Evolutionary conservation across 2,888 invertebrate genomes (phyloP).

Genomic region (Lepidocyrtinus sp.): DNA sequence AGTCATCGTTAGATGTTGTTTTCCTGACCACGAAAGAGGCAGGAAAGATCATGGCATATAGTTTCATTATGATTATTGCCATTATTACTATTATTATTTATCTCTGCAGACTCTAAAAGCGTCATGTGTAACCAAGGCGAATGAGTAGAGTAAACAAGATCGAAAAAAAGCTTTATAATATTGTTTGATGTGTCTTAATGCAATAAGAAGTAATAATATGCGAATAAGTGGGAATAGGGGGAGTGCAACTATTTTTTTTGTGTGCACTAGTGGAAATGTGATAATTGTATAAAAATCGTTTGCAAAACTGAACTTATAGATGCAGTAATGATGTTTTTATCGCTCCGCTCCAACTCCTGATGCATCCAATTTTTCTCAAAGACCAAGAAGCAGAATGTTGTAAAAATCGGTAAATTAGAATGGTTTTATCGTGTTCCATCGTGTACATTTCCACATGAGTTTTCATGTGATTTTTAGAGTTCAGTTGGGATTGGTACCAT

Average conservation of each 20-base stretch:
- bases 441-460: conserved; percentile 10
- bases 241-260: neutral
- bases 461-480: conserved; percentile 1
- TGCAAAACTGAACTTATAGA: neutral
- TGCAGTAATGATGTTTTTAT: neutral
- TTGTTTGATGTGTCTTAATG: neutral
- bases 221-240: neutral
- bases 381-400: neutral
- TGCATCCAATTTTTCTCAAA: neutral
- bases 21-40: neutral
- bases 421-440: conserved; percentile 7
- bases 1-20: neutral
- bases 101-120: too few relatives aligned
- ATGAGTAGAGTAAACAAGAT: neutral
- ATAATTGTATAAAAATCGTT: neutral
- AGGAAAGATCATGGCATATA: neutral
- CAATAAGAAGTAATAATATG: neutral
- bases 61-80: conserved; percentile 7
- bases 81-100: conserved; percentile 4
- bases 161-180: neutral
- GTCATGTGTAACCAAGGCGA: neutral
- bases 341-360: neutral
- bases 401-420: conserved; percentile 4
- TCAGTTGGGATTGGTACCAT: too few relatives aligned
- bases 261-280: neutral